These are phyloP conservation scores for Danio tinwini DNA, from an alignment of 2,797 vertebrate species.

Conservation along the genomic window DNA sequence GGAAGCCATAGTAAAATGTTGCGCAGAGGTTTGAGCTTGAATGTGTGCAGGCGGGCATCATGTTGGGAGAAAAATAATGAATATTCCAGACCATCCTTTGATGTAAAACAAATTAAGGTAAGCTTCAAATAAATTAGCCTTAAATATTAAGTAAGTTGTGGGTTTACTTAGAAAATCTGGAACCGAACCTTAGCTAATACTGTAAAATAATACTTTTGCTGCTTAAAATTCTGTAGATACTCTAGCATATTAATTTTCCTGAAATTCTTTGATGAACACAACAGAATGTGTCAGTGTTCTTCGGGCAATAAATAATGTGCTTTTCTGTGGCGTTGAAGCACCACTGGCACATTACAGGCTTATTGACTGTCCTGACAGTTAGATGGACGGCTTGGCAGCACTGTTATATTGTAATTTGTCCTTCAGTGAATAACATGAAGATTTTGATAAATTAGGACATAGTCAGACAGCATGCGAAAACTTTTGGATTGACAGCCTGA, in stretches of 20 bases:
- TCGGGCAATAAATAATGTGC: background rate
- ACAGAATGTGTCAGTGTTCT: background rate
- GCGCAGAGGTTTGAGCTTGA: too few species aligned
- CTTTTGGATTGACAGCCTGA: background rate
- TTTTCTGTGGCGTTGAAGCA: background rate
- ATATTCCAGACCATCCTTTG: too few species aligned
- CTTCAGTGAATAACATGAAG: background rate
- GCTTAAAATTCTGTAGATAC: background rate
- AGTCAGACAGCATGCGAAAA: background rate
- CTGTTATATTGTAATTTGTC: background rate
- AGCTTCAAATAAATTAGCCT: too few species aligned
- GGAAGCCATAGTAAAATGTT: too few species aligned
- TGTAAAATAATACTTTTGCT: too few species aligned
- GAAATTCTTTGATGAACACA: too few species aligned
- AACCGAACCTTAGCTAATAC: too few species aligned
- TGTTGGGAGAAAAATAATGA: too few species aligned
- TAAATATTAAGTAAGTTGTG: too few species aligned
- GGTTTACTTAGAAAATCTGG: too few species aligned
- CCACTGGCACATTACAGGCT: background rate
- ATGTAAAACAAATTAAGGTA: too few species aligned
- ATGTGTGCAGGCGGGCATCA: too few species aligned
- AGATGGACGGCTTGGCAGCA: conserved; percentile 3
- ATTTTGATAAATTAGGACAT: background rate
- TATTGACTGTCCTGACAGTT: background rate
- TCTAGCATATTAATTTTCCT: background rate